Conservation (phyloP, 2,888 invertebrate genomes). For the Xanthia icteritia region DNA sequence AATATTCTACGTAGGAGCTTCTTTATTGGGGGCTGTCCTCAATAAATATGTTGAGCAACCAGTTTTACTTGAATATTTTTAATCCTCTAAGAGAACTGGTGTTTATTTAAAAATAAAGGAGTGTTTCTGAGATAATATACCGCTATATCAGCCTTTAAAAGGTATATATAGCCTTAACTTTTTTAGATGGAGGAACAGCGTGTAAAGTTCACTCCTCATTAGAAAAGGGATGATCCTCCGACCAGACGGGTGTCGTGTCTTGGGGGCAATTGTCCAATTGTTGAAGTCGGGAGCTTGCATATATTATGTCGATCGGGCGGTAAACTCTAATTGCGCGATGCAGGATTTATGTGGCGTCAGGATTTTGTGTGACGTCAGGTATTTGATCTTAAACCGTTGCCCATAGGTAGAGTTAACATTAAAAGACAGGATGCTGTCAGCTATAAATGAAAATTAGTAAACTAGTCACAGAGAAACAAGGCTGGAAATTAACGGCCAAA, state of each 20-base stretch:
- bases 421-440: constrained; percentile 31
- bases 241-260: no score
- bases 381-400: not conserved
- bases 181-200: no score
- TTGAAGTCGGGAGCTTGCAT: no score
- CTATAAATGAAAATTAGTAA: constrained; percentile 37
- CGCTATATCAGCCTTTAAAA: constrained; percentile 30
- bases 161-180: not conserved
- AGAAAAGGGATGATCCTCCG: no score
- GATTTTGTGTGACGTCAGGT: no score
- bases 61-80: constrained; percentile 43
- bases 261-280: no score
- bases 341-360: no score
- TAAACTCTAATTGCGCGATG: no score
- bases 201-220: no score
- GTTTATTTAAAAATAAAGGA: constrained; percentile 32
- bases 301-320: no score
- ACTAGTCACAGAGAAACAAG: constrained; percentile 39
- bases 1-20: constrained; percentile 46
- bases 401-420: not conserved
- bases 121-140: constrained; percentile 22
- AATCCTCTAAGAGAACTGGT: constrained; percentile 27
- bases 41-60: constrained; percentile 43
- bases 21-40: constrained; percentile 48
- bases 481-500: constrained; percentile 58